A percentile compares a stretch with the other conserved stretches of the same genome.
Conservation (phyloP, 1,140 invertebrate species). For the Trichoplusia ni region DNA sequence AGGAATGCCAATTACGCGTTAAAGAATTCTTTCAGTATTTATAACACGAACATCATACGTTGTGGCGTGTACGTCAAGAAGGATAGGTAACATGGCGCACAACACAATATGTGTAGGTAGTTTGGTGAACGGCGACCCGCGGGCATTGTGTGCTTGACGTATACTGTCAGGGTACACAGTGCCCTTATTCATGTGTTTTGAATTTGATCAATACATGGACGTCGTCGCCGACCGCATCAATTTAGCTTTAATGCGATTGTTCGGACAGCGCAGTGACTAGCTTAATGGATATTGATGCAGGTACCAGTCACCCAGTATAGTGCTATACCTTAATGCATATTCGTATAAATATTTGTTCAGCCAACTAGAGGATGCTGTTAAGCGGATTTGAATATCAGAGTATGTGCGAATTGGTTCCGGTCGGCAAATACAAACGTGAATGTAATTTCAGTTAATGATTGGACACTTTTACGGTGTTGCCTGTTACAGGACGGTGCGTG, state of each 20-base stretch:
- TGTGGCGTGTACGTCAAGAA: background rate
- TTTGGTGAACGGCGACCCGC: slow-evolving; percentile 1
- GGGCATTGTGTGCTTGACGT: slow-evolving; percentile 1
- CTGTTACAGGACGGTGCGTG: slow-evolving; percentile 43
- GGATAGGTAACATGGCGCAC: background rate
- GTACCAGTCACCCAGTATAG: background rate
- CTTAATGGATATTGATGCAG: slow-evolving; percentile 36
- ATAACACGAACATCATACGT: too few relatives aligned
- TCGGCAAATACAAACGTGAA: slow-evolving; percentile 36
- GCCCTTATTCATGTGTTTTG: slow-evolving; percentile 16
- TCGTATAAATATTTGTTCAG: slow-evolving; percentile 12
- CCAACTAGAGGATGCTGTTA: too few relatives aligned
- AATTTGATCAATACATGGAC: slow-evolving; percentile 35
- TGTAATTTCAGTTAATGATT: slow-evolving; percentile 65
- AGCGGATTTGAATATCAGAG: too few relatives aligned
- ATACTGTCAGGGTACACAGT: slow-evolving; percentile 1
- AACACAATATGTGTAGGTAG: background rate
- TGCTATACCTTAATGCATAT: slow-evolving; percentile 13
- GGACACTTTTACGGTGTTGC: slow-evolving; percentile 57
- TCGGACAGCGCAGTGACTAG: slow-evolving; percentile 31
- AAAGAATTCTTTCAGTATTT: too few relatives aligned
- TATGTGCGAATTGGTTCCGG: background rate
- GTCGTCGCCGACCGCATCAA: slow-evolving; percentile 34
- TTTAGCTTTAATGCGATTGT: slow-evolving; percentile 45
- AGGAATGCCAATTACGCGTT: too few relatives aligned